Evolutionary conservation across 2,797 vertebrate genomes (phyloP).

Genomic region (Chaunax sp.): DNA sequence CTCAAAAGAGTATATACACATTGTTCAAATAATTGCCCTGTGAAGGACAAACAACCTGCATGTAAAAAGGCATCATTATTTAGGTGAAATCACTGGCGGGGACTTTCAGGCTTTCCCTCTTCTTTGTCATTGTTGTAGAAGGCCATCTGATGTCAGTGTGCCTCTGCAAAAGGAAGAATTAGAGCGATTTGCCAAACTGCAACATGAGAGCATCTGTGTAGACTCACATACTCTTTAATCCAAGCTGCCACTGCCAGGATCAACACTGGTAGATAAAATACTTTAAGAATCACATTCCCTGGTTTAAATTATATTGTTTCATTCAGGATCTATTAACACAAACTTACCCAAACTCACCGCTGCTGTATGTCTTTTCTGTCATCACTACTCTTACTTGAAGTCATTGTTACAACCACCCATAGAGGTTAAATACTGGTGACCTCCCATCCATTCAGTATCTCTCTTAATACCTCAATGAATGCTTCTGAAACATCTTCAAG

Average conservation of each 20-base stretch:
- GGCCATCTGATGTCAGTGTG: constrained; percentile 68
- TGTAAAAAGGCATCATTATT: constrained; percentile 75
- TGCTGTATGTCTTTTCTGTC: constrained; percentile 56
- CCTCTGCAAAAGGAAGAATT: constrained; percentile 49
- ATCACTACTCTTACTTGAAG: constrained; percentile 45
- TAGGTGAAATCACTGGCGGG: constrained; percentile 62
- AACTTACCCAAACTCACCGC: constrained; percentile 24
- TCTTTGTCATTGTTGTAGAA: constrained; percentile 64
- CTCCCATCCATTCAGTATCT: constrained; percentile 1
- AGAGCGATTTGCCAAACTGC: constrained; percentile 55
- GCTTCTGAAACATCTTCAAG: constrained; percentile 5
- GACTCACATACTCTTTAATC: constrained; percentile 39
- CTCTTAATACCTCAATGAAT: constrained; percentile 3
- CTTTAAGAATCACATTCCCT: constrained; percentile 7
- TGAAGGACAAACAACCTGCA: constrained; percentile 82
- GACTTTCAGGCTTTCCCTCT: constrained; percentile 62
- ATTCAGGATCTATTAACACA: constrained; percentile 13
- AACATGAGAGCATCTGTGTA: constrained; percentile 11
- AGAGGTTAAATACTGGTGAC: constrained; percentile 25
- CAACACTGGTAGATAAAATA: constrained; percentile 25
- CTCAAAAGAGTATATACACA: constrained; percentile 72
- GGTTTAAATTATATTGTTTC: constrained; percentile 26
- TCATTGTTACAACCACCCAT: constrained; percentile 38
- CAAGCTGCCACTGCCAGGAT: constrained; percentile 37
- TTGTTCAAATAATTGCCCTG: constrained; percentile 79